Base-by-base conservation (phyloP, 1,140 invertebrate species). In the Aphaenogaster ashmeadi region DNA sequence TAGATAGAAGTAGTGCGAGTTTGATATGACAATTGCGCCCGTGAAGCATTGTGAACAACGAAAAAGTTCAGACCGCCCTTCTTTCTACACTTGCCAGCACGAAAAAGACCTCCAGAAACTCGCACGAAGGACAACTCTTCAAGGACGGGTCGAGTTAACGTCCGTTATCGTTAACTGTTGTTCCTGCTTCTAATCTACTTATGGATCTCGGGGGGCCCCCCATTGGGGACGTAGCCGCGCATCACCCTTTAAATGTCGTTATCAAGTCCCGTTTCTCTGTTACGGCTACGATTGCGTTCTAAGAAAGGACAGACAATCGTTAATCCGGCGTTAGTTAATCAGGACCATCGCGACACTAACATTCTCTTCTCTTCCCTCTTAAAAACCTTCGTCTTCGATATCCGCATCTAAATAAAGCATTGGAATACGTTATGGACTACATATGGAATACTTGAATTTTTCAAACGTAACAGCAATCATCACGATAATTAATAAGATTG, bases 21-120 rank as follows among this genome's bases (percentile, higher is more conserved):
- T 84, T 60, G 80, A 84, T 84, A 84, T 84, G 54, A 84, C 80
- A 75, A 75, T 75, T 60, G 54, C 58, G 80, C 11, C 41, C 69
- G 69, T 75, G 41, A 74, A 69, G 41, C 36, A 66, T 74, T 47
- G 54, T 36, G 11, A 60, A 84, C 21, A 60, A 84, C 18, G 33
- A 38, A 84, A 84, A 84, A 38, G 13, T 27, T 62, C 13, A 11
- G 58, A 74, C 38, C 50, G 18, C 18, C 52, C 27, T 36, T n/a
- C 27, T 50, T 60, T 6, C 52, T 71, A 69, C 11, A 78, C 5
- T 15, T 60, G 74, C 9, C 36, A 50, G 11, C 36, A 69, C 33
- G 27, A 81, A 33, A 54, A 52, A 58, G 21, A 36, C n/a, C 36
- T 52, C 33, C 33, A 21, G 64, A 69, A 80, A 71, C 36, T 69